Conservation (phyloP, 2,888 invertebrate species). For the Macrophya alboannulata region DNA sequence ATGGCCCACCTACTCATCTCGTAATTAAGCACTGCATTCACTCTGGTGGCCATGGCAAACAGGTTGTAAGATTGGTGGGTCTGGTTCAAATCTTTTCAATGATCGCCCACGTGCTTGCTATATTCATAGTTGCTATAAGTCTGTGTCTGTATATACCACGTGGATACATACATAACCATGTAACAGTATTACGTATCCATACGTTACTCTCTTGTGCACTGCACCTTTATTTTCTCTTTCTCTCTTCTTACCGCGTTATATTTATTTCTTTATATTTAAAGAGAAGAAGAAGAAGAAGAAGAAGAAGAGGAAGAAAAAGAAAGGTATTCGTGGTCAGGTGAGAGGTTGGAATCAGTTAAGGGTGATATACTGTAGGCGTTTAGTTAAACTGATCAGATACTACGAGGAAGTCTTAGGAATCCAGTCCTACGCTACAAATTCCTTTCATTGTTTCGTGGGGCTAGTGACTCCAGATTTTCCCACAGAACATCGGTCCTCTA, state of each 20-base stretch:
- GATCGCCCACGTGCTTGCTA: slow-evolving; percentile 50
- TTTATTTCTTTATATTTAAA: neutral
- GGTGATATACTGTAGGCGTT: slow-evolving; percentile 74
- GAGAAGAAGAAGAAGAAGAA: neutral
- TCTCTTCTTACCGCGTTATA: neutral
- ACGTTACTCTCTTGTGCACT: neutral
- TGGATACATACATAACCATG: no score
- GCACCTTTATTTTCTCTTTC: neutral
- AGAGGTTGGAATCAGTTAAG: slow-evolving; percentile 76
- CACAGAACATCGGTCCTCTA: neutral
- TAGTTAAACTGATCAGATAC: slow-evolving; percentile 77
- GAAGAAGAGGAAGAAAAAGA: neutral
- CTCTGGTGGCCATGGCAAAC: slow-evolving; percentile 39
- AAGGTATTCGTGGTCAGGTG: slow-evolving; percentile 56
- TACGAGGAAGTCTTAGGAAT: slow-evolving; percentile 63
- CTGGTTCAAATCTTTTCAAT: slow-evolving; percentile 53
- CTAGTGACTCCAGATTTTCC: slow-evolving; percentile 8
- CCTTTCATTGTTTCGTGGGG: slow-evolving; percentile 20
- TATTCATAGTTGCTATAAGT: neutral
- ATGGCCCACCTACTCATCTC: slow-evolving; percentile 51
- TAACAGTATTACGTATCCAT: neutral
- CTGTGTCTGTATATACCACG: neutral
- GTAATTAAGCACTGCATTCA: slow-evolving; percentile 52
- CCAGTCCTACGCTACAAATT: slow-evolving; percentile 49
- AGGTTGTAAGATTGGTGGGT: slow-evolving; percentile 53